Percentiles rank a stretch among this genome's conserved stretches.
Evolutionary conservation across 2,797 vertebrate species (phyloP).

Genomic region (Arnoldichthys spilopterus): DNA sequence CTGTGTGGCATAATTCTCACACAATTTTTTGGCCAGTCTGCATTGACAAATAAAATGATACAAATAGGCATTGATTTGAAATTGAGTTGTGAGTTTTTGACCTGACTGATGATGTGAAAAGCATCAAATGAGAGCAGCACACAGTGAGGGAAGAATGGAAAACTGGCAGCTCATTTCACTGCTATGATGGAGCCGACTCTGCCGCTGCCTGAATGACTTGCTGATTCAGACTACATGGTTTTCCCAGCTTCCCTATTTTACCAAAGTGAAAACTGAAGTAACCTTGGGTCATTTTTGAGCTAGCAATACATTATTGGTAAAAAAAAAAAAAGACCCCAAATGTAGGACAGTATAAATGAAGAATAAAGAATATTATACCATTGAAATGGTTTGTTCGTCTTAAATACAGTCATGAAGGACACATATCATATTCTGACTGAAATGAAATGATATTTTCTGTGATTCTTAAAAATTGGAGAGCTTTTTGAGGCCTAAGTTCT

Average conservation of each 20-base stretch:
- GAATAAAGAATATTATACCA: background rate
- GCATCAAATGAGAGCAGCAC: too few relatives aligned
- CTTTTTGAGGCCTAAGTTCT: background rate
- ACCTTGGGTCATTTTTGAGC: conserved; percentile 4
- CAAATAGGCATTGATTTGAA: background rate
- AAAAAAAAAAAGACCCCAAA: background rate
- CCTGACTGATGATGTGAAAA: background rate
- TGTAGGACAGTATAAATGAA: background rate
- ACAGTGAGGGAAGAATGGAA: background rate
- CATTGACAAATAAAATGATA: background rate
- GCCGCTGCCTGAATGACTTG: conserved; percentile 11
- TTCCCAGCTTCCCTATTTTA: conserved; percentile 46
- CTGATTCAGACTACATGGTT: conserved; percentile 39
- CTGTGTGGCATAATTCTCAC: too few relatives aligned
- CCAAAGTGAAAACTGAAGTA: conserved; percentile 34
- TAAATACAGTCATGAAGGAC: background rate
- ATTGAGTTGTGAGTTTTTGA: background rate
- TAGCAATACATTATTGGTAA: conserved; percentile 1
- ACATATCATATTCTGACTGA: background rate
- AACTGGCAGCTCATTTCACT: background rate
- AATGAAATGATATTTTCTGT: background rate
- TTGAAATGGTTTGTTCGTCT: background rate
- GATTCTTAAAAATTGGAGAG: background rate
- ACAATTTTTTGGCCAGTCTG: background rate
- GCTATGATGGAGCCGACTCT: background rate